Evolutionary conservation across 2,113 vertebrate genomes (phyloP), one percentile per base, ranked within the genome.

Genomic region (Albula glossodonta): DNA sequence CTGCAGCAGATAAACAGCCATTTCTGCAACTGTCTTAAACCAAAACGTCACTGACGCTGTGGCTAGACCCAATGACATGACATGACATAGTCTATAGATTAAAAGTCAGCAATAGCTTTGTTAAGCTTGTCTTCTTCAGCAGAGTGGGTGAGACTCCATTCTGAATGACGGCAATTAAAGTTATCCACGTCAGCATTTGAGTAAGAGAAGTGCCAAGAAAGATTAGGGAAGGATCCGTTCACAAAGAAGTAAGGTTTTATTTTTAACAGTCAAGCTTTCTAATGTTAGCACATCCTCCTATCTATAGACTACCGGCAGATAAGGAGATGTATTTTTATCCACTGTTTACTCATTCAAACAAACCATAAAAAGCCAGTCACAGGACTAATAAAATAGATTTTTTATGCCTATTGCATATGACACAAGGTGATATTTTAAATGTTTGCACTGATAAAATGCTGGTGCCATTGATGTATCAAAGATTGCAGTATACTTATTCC

Each of bases 61-160:
- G 89, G 87, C 91, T 94, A 91, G 94, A 89, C 94, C 94, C 92
- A 48, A 74, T 41, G 70, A 84, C 88, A 87, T 90, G 86, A 79
- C 60, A 81, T 56, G 4, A 87, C 60, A 19, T 13, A 19, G 60
- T 22, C 4, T 19, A 4, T 13, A 90, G 92, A 93, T 92, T 92
- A 92, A 79, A 84, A 89, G 89, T 81, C 52, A 7, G 86, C 93
- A 92, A 93, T 87, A 89, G 86, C 93, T 91, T 89, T 84, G 11
- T 84, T 90, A 84, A 89, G 91, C 53, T 51, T 25, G 82, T 81
- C 91, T 81, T 87, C 88, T 88, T 53, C 83, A 89, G 78, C 66
- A 83, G 90, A 89, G 87, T 89, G 81, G 77, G 82, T 25, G 49
- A 83, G 82, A 90, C 84, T 82, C 91, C 92, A 91, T 91, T 91